Base-by-base conservation (phyloP, 1,140 invertebrate species). In the Drosophila tristis region DNA sequence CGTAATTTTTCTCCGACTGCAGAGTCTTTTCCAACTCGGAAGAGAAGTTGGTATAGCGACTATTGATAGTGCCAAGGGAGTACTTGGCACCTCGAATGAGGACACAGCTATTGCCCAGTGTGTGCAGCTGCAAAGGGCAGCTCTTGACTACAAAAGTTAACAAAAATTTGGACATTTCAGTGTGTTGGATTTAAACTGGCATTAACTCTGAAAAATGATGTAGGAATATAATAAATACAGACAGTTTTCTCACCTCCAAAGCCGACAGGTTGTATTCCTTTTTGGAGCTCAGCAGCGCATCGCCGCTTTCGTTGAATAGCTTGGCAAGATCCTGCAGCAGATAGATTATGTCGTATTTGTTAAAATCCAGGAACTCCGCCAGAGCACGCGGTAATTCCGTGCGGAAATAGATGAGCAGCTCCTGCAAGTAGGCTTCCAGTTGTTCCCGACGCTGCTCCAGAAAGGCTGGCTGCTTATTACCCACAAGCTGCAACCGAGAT, bases 271-370 rank as follows among this genome's bases (percentile, higher is more conserved):
- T 94, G 85, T 95, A 95, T 65, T 93, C 92, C 45, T 94, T 95
- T 26, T 93, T 93, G 66, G 92, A 93, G 64, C 94, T 92, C 26
- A 96, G 91, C 25, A 96, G 89, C 25, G 92, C 92, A 80, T 96
- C 95, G 2, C 96, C 95, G 87, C 96, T 94, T 31, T 94, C 93
- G 89, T 94, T 96, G 74, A 96, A 95, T 57, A 95, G 93, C 50
- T 95, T 92, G 1, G 96, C 96, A 87, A 97, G 93, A 86, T 95
- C 95, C 93, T 97, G 96, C 5, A 97, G 91, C 48, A 97, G 82
- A 92, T 96, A 97, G 65, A 95, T 95, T 78, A 97, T 96, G 91
- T 97, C 97, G 92, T 97, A 97, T 48, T 95, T 90, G 79, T 97
- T 96, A 51, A 98, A 95, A 77, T 97, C 94, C 26, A 98, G 91